Evolutionary conservation across 2,888 invertebrate species (phyloP).

Genomic region (Phyllotreta striolata): DNA sequence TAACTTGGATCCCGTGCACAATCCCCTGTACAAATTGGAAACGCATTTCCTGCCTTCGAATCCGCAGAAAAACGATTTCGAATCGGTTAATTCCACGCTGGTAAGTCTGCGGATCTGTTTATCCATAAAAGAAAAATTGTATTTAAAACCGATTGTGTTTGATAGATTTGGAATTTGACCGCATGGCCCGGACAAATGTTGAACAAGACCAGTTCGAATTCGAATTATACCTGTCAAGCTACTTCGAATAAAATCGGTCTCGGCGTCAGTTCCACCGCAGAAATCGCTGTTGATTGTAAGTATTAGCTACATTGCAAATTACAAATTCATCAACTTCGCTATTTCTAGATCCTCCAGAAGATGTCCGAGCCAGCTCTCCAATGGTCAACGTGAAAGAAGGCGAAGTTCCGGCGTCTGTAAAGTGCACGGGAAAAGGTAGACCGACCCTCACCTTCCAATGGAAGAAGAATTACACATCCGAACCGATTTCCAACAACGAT

Average conservation of each 20-base stretch:
- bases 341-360: slow-evolving; percentile 81
- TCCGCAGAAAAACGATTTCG: slow-evolving; percentile 83
- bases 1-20: slow-evolving; percentile 68
- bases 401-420: slow-evolving; percentile 66
- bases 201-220: slow-evolving; percentile 78
- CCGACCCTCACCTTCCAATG: slow-evolving; percentile 78
- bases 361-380: slow-evolving; percentile 74
- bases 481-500: slow-evolving; percentile 63
- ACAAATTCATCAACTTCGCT: background rate
- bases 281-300: slow-evolving; percentile 91
- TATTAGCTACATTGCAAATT: slow-evolving; percentile 46
- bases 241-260: slow-evolving; percentile 73
- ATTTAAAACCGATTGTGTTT: slow-evolving; percentile 5
- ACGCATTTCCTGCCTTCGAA: slow-evolving; percentile 76
- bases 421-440: slow-evolving; percentile 71
- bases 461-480: slow-evolving; percentile 69
- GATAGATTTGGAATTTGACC: slow-evolving; percentile 83
- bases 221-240: slow-evolving; percentile 85
- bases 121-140: no score
- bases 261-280: slow-evolving; percentile 83
- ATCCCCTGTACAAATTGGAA: slow-evolving; percentile 73
- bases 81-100: slow-evolving; percentile 87
- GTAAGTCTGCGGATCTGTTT: slow-evolving; percentile 61
- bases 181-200: slow-evolving; percentile 82
- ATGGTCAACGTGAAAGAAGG: slow-evolving; percentile 66